Evolutionary conservation across 2,797 vertebrate genomes (phyloP), one percentile per base, ranked within the genome.

Genomic region (Todus mexicanus): DNA sequence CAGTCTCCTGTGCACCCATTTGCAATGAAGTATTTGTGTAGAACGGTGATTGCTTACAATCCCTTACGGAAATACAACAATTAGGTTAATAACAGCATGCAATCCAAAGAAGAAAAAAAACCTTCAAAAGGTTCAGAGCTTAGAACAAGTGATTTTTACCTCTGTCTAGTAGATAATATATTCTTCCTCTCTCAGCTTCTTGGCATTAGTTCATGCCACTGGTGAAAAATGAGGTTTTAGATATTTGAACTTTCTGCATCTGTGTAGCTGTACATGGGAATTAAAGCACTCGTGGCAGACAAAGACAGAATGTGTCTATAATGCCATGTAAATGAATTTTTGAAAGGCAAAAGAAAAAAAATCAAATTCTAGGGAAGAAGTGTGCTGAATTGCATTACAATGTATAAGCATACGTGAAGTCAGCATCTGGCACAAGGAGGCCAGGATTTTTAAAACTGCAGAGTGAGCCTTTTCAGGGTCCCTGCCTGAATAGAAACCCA

Each of bases 401-500:
- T 61, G 33, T 59, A 59, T 45, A 78, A 72, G 56, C 16, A 42
- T 42, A 42, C 16, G 2, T 71, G 53, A 4, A 94, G 59, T 61
- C 73, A 72, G 72, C 91, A 75, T 69, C 76, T 89, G 90, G 76
- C 73, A 77, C 59, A 83, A 75, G 75, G 65, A 83, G 42, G 47
- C 61, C 79, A 63, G 56, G 76, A 84, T 86, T 84, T 91, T 94
- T 75, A 45, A 84, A 92, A 92, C 10, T 79, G 80, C 80, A 75
- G 40, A 92, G 85, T 1, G 26, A 90, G 80, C 35, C 66, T 85
- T 92, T 93, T 91, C 87, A 88, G 76, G 59, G 75, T 95, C 31
- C 63, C 79, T 80, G 84, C 72, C 70, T 95, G 83, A 96, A 91
- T 54, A 90, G 78, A 94, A 95, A 84, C 78, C 50, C 81, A 66